Base-by-base conservation (phyloP, 1,140 invertebrate genomes). In the Drosophila ogumai region DNA sequence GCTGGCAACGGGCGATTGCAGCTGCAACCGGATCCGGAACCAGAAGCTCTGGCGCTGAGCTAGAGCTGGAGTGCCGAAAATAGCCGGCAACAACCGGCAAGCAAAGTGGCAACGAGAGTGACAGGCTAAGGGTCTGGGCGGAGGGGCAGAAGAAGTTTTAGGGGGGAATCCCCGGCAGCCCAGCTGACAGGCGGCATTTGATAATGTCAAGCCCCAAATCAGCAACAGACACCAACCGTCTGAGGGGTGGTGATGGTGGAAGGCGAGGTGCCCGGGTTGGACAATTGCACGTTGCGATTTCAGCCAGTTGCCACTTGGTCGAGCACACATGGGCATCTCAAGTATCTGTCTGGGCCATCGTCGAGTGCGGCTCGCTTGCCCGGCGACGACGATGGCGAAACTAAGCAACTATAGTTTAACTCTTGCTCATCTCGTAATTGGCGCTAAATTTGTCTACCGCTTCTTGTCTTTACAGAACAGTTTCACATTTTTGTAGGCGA, bases 401-500 rank as follows among this genome's bases (percentile, higher is more conserved):
- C 79, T 73, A 80, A 85, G 79, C 58, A 77, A 65, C 46, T 44
- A 22, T 47, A 34, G 40, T 81, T 81, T 32, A 75, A 65, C 56
- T 72, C 54, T 43, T 58, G 55, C 59, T 28, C 73, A 25, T 41
- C 47, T 50, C 34, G 32, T 81, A 85, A 82, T 82, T 88, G 52
- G 32, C 72, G 61, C 54, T 49, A 28, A 59, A 47, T 63, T 65
- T 44, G 57, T 74, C 58, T 40, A 40, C 32, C 3, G 52, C n/a
- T 49, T 91, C 76, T 75, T 81, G 41, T 94, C 92, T 91, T 94
- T 94, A 75, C 95, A 94, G 99, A 98, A 93, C 98, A 99, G 93
- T 98, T 98, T 94, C 99, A 99, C 94, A 99, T 99, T 94, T 99
- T 99, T 93, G 99, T 99, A 66, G 99, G 99, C 60, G 99, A 99